A percentile compares a stretch with the other conserved stretches of the same genome.
Evolutionary conservation across 35 echinoderm and acorn worm species (phyloP).

Genomic region (Holothuria glaberrima): DNA sequence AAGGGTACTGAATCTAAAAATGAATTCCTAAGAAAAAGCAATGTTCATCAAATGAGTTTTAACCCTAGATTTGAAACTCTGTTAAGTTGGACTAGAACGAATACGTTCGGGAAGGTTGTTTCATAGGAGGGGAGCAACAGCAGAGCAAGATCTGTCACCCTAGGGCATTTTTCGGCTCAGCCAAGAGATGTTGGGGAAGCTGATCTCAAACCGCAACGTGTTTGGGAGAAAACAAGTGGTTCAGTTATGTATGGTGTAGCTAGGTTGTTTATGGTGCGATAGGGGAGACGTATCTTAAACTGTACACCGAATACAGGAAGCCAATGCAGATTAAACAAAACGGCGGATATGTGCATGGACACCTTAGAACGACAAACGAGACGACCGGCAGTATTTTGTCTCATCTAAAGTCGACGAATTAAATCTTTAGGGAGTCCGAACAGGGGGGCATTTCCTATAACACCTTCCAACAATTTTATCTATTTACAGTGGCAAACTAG

Average conservation of each 20-base stretch:
- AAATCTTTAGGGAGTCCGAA: not conserved
- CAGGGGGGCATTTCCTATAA: not conserved
- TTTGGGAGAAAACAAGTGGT: no score
- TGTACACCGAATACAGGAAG: not conserved
- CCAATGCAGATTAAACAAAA: not conserved
- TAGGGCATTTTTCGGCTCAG: not conserved
- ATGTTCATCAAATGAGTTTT: constrained; percentile 4
- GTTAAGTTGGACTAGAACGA: not conserved
- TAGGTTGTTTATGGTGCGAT: no score
- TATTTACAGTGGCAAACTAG: no score
- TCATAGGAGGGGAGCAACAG: not conserved
- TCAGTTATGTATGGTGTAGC: no score
- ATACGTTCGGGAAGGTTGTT: no score
- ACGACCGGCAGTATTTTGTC: not conserved
- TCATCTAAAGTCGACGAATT: not conserved
- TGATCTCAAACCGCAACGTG: not conserved
- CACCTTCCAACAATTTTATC: no score
- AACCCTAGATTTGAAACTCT: not conserved
- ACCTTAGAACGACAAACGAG: not conserved
- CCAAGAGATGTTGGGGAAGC: not conserved
- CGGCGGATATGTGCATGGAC: no score
- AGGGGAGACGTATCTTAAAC: not conserved
- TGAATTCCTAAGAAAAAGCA: no score
- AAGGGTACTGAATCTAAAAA: no score
- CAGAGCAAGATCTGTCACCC: no score